These are phyloP conservation scores for Lucilia cuprina DNA, from an alignment of 1,140 invertebrate species.

Conservation along the genomic window DNA sequence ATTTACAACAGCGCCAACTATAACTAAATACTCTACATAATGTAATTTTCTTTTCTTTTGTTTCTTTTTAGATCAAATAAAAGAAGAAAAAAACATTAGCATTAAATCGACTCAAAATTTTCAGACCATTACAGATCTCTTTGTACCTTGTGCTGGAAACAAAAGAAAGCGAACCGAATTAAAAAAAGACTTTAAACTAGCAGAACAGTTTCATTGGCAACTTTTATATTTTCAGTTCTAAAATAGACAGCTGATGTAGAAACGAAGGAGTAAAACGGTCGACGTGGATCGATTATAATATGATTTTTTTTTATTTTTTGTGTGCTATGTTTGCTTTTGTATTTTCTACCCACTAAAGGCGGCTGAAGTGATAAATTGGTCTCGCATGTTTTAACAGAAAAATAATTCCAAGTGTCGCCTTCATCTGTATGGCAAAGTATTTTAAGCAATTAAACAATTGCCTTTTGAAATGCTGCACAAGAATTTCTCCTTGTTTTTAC, in stretches of 20 bases:
- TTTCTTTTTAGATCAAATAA: too few relatives aligned
- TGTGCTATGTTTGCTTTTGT: neutral
- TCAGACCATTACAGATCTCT: neutral
- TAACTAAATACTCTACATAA: too few relatives aligned
- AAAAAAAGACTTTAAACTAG: neutral
- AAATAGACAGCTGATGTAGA: neutral
- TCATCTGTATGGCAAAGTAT: neutral
- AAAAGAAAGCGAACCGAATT: neutral
- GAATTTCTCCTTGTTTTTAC: neutral
- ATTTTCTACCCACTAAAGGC: conserved; percentile 11
- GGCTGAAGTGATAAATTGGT: conserved; percentile 31
- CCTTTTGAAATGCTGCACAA: neutral
- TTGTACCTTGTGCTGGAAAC: neutral
- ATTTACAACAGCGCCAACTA: neutral
- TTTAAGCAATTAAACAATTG: conserved; percentile 35
- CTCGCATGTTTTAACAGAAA: conserved; percentile 21
- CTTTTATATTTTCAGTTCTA: neutral
- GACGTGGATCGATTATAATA: neutral
- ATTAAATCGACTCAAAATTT: neutral
- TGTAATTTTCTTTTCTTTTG: too few relatives aligned
- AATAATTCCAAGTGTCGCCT: conserved; percentile 30
- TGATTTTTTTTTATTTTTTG: neutral
- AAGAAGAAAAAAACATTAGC: neutral
- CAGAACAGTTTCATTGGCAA: neutral
- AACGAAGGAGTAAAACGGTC: neutral